Conservation (phyloP, 2,888 invertebrate species). For the Beris chalybata region DNA sequence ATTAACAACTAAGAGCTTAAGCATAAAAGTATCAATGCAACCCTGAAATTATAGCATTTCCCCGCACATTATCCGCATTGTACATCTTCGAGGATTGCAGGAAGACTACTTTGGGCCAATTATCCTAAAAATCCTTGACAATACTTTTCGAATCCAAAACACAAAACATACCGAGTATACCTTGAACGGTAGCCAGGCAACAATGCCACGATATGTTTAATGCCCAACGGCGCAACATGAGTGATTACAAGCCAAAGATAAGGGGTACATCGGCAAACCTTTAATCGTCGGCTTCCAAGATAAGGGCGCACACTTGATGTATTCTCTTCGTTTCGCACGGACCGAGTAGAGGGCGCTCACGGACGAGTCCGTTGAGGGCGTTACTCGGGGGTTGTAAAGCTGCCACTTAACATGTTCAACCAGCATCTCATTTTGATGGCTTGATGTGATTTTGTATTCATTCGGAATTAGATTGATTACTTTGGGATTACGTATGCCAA, state of each 20-base stretch:
- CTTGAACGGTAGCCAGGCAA: conserved; percentile 6
- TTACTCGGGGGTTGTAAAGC: conserved; percentile 35
- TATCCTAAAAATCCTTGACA: conserved; percentile 34
- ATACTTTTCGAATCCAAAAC: conserved; percentile 10
- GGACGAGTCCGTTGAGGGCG: conserved; percentile 30
- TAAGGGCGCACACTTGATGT: conserved; percentile 19
- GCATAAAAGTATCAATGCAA: conserved; percentile 13
- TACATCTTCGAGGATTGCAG: conserved; percentile 12
- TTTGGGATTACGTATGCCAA: conserved; percentile 23
- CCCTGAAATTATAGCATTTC: conserved; percentile 29
- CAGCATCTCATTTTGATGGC: conserved; percentile 33
- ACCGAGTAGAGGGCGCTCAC: background rate
- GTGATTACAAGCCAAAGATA: conserved; percentile 30
- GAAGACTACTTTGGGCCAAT: conserved; percentile 34
- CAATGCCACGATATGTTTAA: conserved; percentile 10
- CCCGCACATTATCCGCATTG: conserved; percentile 17
- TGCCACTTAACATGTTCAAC: conserved; percentile 37
- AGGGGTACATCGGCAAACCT: conserved; percentile 16
- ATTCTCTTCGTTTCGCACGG: background rate
- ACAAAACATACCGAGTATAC: background rate
- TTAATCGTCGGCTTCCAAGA: conserved; percentile 29
- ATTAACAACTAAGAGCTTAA: conserved; percentile 25
- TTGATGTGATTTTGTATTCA: conserved; percentile 38
- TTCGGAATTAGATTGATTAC: conserved; percentile 39
- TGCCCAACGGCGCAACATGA: conserved; percentile 26